A percentile compares a stretch with the other conserved stretches of the same genome.
Evolutionary conservation across 2,113 vertebrate genomes (phyloP).

Genomic region (Panthera leo): DNA sequence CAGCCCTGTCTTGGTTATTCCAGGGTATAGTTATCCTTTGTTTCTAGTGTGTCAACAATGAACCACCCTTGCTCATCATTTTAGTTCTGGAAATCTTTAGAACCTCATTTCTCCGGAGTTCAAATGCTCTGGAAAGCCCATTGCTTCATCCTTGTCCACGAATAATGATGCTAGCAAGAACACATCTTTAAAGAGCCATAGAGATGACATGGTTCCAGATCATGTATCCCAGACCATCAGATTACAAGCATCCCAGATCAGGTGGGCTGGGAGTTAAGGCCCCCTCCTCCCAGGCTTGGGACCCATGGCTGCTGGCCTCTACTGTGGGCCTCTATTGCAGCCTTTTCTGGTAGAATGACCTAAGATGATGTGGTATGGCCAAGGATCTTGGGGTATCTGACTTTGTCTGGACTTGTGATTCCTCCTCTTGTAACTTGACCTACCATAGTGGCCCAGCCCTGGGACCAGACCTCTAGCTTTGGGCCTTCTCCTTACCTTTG

Average conservation of each 20-base stretch:
- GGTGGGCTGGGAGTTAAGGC: background rate
- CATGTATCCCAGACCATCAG: background rate
- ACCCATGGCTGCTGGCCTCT: background rate
- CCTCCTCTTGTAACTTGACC: background rate
- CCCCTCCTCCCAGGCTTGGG: background rate
- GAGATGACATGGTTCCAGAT: background rate
- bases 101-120: background rate
- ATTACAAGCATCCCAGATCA: background rate
- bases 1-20: background rate
- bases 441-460: background rate
- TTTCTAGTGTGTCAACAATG: background rate
- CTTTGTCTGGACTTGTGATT: background rate
- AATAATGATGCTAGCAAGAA: background rate
- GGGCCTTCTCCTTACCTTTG: background rate
- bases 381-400: background rate
- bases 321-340: background rate
- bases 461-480: background rate
- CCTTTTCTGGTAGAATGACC: background rate
- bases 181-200: background rate
- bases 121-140: background rate
- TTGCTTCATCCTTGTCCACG: background rate
- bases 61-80: background rate
- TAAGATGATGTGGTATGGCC: background rate
- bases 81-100: background rate
- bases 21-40: background rate